Percentiles rank a stretch among this genome's conserved stretches.
Evolutionary conservation across 2,888 invertebrate genomes (phyloP).

Genomic region (Podabrus alpinus): DNA sequence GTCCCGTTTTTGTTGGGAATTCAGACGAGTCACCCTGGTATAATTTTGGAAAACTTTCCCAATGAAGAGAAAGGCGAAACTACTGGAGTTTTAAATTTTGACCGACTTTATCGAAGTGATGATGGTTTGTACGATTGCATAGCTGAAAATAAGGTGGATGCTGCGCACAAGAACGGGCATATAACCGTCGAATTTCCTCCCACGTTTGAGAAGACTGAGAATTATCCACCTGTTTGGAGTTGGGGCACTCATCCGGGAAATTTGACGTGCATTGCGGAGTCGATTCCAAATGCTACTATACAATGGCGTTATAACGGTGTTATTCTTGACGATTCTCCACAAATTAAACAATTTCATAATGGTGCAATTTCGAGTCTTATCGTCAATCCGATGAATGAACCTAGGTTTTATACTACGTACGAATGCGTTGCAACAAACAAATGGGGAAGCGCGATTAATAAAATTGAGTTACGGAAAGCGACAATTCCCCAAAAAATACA

Average conservation of each 20-base stretch:
- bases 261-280: slow-evolving; percentile 84
- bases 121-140: slow-evolving; percentile 90
- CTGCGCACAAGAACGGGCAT: slow-evolving; percentile 77
- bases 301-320: slow-evolving; percentile 70
- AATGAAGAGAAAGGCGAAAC: slow-evolving; percentile 63
- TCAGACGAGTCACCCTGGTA: slow-evolving; percentile 70
- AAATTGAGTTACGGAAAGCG: slow-evolving; percentile 76
- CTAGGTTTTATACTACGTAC: slow-evolving; percentile 72
- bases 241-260: slow-evolving; percentile 84
- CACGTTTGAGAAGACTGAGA: slow-evolving; percentile 71
- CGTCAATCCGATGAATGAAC: slow-evolving; percentile 68
- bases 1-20: slow-evolving; percentile 67
- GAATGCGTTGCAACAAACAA: slow-evolving; percentile 81
- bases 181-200: slow-evolving; percentile 82
- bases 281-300: slow-evolving; percentile 89
- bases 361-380: slow-evolving; percentile 75
- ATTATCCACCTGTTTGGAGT: slow-evolving; percentile 74
- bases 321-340: slow-evolving; percentile 50
- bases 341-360: slow-evolving; percentile 65
- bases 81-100: slow-evolving; percentile 70
- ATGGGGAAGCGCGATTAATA: slow-evolving; percentile 69
- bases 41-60: slow-evolving; percentile 63
- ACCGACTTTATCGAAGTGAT: slow-evolving; percentile 68
- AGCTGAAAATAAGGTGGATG: slow-evolving; percentile 76
- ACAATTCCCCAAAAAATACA: slow-evolving; percentile 68